Conservation (phyloP, 2,797 vertebrate genomes). For the Setipinna tenuifilis region DNA sequence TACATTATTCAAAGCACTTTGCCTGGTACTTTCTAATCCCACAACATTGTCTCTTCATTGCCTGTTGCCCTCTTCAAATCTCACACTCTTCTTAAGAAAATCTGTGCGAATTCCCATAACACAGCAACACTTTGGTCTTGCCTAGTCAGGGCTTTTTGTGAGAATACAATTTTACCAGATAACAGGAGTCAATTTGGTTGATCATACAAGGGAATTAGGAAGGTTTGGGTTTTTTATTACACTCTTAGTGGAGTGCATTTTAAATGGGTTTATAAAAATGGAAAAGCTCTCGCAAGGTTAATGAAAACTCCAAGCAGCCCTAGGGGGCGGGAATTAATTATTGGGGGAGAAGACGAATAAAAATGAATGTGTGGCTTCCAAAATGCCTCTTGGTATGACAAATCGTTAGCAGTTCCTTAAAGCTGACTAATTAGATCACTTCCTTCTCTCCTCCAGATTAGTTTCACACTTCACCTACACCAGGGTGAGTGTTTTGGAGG, state of each 20-base stretch:
- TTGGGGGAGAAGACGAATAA: slow-evolving; percentile 19
- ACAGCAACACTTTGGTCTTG: not conserved
- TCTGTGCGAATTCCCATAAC: not conserved
- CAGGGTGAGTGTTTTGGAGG: not conserved
- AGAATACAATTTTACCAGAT: not conserved
- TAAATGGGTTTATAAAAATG: not conserved
- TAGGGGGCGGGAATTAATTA: not conserved
- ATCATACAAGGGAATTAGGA: not conserved
- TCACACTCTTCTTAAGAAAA: not conserved
- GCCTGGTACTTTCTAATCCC: too few relatives aligned
- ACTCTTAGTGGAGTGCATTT: not conserved
- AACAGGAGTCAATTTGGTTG: not conserved
- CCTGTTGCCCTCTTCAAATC: not conserved
- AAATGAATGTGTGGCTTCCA: slow-evolving; percentile 40
- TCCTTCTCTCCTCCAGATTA: not conserved
- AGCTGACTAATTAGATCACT: slow-evolving; percentile 11
- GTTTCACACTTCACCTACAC: not conserved
- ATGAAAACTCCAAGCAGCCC: not conserved
- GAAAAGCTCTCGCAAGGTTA: slow-evolving; percentile 10
- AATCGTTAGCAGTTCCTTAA: not conserved
- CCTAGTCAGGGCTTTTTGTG: not conserved
- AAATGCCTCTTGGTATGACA: slow-evolving; percentile 40
- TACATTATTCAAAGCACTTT: too few relatives aligned
- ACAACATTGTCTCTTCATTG: not conserved
- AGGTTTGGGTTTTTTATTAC: not conserved